A percentile compares a stretch with the other conserved stretches of the same genome.
Evolutionary conservation across 2,888 invertebrate species (phyloP).

Genomic region (Unio pictorum): DNA sequence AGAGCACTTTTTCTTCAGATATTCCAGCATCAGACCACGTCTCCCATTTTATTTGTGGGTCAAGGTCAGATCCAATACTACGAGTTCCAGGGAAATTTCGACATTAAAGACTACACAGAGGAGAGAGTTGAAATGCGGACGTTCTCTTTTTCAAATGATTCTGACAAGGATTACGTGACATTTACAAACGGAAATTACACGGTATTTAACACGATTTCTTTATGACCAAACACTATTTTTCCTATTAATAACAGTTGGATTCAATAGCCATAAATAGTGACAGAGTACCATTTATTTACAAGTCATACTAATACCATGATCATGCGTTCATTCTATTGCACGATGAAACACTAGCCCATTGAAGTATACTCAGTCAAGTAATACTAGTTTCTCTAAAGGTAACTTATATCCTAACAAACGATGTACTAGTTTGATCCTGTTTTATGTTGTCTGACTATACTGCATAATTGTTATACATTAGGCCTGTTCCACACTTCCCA

Average conservation of each 20-base stretch:
- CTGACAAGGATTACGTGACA: conserved; percentile 13
- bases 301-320: too few species aligned
- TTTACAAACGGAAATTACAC: conserved; percentile 13
- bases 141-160: conserved; percentile 8
- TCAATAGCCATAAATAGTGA: not conserved
- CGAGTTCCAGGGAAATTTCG: conserved; percentile 56
- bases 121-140: conserved; percentile 37
- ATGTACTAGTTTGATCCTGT: too few species aligned
- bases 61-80: conserved; percentile 39
- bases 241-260: not conserved
- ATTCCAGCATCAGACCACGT: conserved; percentile 30
- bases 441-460: too few species aligned
- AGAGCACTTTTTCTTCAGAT: conserved; percentile 27
- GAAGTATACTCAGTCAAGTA: too few species aligned
- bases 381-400: too few species aligned
- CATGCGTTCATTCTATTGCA: too few species aligned
- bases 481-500: too few species aligned
- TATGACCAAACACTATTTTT: not conserved
- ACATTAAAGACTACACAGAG: conserved; percentile 42
- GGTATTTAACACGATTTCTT: not conserved
- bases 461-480: too few species aligned
- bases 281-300: too few species aligned
- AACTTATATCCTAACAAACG: too few species aligned
- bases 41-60: conserved; percentile 51
- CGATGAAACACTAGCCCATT: too few species aligned